A percentile compares a stretch with the other conserved stretches of the same genome.
phyloP scores from a whole-genome alignment of 2,888 invertebrate species.

The Erebia ligea region DNA sequence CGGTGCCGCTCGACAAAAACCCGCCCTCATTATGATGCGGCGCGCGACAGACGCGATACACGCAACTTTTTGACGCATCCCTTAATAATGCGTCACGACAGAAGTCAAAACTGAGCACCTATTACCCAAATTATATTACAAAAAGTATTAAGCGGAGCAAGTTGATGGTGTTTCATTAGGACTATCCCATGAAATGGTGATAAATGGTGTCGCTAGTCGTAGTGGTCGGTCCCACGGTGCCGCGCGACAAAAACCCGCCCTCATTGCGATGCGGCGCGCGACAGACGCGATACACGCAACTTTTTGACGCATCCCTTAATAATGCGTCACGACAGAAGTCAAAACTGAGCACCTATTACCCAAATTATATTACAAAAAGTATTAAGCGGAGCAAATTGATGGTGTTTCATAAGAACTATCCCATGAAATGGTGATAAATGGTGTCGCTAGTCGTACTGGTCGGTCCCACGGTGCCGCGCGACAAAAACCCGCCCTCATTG shows the following conservation, averaged over 20 bases:
- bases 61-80: constrained; percentile 41
- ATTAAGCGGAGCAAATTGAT: no score
- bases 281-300: constrained; percentile 53
- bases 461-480: constrained; percentile 74
- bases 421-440: constrained; percentile 27
- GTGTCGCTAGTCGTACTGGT: constrained; percentile 28
- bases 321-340: constrained; percentile 6
- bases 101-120: no score
- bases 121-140: constrained; percentile 29
- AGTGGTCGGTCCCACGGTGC: constrained; percentile 68
- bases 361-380: no score
- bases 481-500: constrained; percentile 73
- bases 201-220: constrained; percentile 20
- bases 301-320: constrained; percentile 39
- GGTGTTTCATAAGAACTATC: not conserved
- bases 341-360: no score
- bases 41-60: constrained; percentile 62
- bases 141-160: no score
- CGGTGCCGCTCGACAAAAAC: constrained; percentile 75
- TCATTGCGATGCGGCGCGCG: constrained; percentile 75
- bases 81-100: constrained; percentile 28
- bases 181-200: constrained; percentile 27
- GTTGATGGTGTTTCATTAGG: no score
- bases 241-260: constrained; percentile 70
- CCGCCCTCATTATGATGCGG: constrained; percentile 70